Conservation (phyloP, 2,797 vertebrate genomes). For the Mionectes olivaceus region DNA sequence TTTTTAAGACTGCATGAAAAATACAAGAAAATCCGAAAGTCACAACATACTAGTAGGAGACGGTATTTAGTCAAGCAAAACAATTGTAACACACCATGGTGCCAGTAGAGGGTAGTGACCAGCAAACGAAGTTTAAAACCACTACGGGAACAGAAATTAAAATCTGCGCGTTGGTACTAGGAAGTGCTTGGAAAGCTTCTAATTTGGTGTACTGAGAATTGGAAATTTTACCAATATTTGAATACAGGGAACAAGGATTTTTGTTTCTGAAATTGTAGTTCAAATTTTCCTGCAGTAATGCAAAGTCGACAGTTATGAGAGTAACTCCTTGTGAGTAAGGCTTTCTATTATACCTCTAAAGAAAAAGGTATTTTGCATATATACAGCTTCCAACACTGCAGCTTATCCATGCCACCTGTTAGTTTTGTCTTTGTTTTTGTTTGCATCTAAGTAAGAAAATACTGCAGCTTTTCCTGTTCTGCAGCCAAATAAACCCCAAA, state of each 20-base stretch:
- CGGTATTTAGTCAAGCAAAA: background rate
- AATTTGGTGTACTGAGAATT: background rate
- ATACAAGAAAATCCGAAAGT: background rate
- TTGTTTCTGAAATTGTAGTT: background rate
- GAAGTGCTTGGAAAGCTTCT: background rate
- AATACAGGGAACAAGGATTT: background rate
- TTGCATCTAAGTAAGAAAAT: constrained; percentile 85
- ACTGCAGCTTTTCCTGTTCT: constrained; percentile 84
- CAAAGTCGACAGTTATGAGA: background rate
- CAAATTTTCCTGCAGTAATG: background rate
- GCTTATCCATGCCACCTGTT: background rate
- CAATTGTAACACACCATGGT: background rate
- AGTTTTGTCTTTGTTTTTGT: constrained; percentile 86
- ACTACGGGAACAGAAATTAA: background rate
- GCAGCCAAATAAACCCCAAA: constrained; percentile 84
- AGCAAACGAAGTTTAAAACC: background rate
- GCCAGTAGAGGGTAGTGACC: constrained; percentile 33
- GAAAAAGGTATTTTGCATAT: background rate
- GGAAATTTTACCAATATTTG: background rate
- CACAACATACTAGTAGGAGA: background rate
- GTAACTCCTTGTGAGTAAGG: background rate
- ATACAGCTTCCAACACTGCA: background rate
- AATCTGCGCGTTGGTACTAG: background rate
- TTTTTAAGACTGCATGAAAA: background rate
- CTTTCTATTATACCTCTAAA: background rate